Evolutionary conservation across 2,888 invertebrate genomes (phyloP), one percentile per base, ranked within the genome.

Genomic region (Coecobrya sp.): DNA sequence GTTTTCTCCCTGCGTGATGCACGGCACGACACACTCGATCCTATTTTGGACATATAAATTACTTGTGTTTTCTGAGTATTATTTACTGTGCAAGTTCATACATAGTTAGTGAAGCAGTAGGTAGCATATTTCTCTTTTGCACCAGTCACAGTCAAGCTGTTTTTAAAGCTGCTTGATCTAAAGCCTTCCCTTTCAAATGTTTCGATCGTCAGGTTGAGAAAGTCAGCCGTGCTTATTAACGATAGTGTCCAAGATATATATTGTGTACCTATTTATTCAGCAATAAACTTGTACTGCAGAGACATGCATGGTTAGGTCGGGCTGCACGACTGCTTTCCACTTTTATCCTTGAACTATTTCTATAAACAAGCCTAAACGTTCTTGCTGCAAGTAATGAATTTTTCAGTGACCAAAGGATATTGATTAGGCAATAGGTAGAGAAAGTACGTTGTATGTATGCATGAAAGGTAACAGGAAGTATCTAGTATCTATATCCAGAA

Each of bases 1-100:
- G 2, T 36, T 42, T 81, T 22, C 30, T 55, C 19, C 55, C 65
- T 91, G 91, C 91, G 91, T 91, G 91, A 86, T 81, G 86, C 91
- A 91, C 91, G 91, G 86, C 86, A 91, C 25, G 45, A 25, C 11
- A 73, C 73, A 11, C 36, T 49, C 11, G 49, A 49, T 36, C 16
- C 49, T 55, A 16, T 1, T n/a, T 30, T 19, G 52, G 81, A 81
- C 25, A 7, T 55, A 81, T 73, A 55, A 76, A 73, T 59, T 73
- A 73, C 52, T 42, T 59, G 8, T 73, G 55, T n/a, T n/a, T 7
- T 2, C 27, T 36, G 13, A 25, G 65, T 65, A 25, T 65, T 65
- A 65, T 65, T 65, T 65, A 65, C 25, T 25, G 27, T 27, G 25
- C 0, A 13, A 59, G 59, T 59, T 59, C 59, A 59, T 59, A 59